Percentiles rank a stretch among this genome's conserved stretches.
Conservation (phyloP, 1,140 invertebrate species). For the Drosophila lacteicornis region DNA sequence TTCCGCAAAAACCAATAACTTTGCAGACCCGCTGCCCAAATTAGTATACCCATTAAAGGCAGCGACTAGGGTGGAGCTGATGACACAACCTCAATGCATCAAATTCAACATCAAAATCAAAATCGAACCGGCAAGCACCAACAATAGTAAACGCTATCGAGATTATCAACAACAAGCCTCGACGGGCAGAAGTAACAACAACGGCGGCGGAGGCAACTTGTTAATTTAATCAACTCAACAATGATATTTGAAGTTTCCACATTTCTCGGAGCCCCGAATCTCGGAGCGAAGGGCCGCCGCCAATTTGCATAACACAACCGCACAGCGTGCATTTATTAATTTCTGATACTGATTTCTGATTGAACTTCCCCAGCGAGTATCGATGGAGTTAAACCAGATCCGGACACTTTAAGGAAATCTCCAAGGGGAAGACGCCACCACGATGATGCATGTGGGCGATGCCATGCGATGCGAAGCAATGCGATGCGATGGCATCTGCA, state of each 20-base stretch:
- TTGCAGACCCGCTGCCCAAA: neutral
- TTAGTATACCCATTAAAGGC: constrained; percentile 12
- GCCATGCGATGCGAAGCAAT: neutral
- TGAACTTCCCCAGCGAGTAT: constrained; percentile 37
- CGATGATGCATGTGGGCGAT: constrained; percentile 46
- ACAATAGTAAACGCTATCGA: constrained; percentile 14
- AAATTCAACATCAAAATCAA: constrained; percentile 37
- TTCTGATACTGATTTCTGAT: constrained; percentile 42
- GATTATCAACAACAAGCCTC: constrained; percentile 22
- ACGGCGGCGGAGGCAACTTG: constrained; percentile 28
- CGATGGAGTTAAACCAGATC: constrained; percentile 34
- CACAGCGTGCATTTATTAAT: constrained; percentile 64
- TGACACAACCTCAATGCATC: constrained; percentile 51
- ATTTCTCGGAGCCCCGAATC: constrained; percentile 38
- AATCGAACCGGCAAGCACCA: constrained; percentile 28
- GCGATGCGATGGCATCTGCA: constrained; percentile 13
- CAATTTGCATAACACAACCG: constrained; percentile 61
- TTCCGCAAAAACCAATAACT: neutral
- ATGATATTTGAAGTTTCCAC: constrained; percentile 61
- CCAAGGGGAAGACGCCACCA: constrained; percentile 10
- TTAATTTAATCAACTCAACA: constrained; percentile 68
- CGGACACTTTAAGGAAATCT: constrained; percentile 29
- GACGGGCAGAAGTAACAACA: constrained; percentile 32
- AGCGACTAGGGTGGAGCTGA: constrained; percentile 28
- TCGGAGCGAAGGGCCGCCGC: constrained; percentile 35